Evolutionary conservation across 2,113 vertebrate genomes (phyloP), one percentile per base, ranked within the genome.

Genomic region (Aviceda subcristata): DNA sequence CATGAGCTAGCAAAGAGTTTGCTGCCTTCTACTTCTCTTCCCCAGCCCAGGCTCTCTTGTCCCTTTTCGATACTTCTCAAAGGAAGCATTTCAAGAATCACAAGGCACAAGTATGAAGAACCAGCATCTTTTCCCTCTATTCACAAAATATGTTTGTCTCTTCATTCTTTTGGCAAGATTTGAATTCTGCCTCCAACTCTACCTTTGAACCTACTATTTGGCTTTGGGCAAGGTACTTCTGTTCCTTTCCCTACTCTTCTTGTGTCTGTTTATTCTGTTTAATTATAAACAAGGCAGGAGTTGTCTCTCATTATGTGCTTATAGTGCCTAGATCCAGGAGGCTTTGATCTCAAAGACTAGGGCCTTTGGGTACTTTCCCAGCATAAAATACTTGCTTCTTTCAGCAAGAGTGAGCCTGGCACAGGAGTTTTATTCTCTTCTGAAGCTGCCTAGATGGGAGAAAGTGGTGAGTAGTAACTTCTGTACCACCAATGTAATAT

Each of bases 331-430:
- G 55, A 88, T 77, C 26, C 11, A 84, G 21, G 39, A 71, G 63
- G 30, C 95, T 92, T 94, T 97, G 82, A 97, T 96, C 67, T 92
- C 32, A 50, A 57, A 72, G 38, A 26, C 38, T 41, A 48, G 24
- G 22, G 17, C 23, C 24, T 80, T 88, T 59, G 26, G 68, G 75
- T 92, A 56, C 75, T 92, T 88, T 93, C 88, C 82, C 60, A 38
- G 20, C 16, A 38, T 34, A 57, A 90, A 92, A 72, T 83, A 59
- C 27, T 82, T 76, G n/a, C 67, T 56, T 83, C 67, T 90, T 91
- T 86, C 71, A 88, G 51, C 72, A 72, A 86, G 39, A 15, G 17
- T 71, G 64, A 88, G 68, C 88, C n/a, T 92, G 79, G 56, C 46
- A 74, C 24, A 45, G 27, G 48, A 48, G 11, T 80, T 79, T 94